Base-by-base conservation (phyloP, 2,888 invertebrate species). In the Anodontia alba region DNA sequence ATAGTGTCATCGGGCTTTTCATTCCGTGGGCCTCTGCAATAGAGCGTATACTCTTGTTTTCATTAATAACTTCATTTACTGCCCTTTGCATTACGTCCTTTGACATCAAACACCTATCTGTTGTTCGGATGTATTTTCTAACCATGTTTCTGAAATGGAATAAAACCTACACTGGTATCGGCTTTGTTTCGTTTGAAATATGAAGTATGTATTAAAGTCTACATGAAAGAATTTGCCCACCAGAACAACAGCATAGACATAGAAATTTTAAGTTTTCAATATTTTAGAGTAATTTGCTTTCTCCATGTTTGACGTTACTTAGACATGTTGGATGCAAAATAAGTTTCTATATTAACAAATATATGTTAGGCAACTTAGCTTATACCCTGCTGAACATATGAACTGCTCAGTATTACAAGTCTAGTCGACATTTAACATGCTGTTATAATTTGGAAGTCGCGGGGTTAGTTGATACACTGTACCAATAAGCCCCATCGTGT, bases 391-490 rank as follows among this genome's bases (percentile, higher is more conserved):
- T 10, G 5, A 5, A n/a, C 49, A 49, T 20, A 3, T 49, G 17
- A 20, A 20, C 5, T 49, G n/a, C n/a, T n/a, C n/a, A n/a, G n/a
- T n/a, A n/a, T n/a, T n/a, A n/a, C n/a, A n/a, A n/a, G n/a, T n/a
- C n/a, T n/a, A n/a, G n/a, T n/a, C n/a, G n/a, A n/a, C n/a, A 49
- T 5, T 49, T 15, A 49, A 49, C 17, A 49, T 49, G 49, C 49
- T 49, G 49, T 49, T 10, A 49, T n/a, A 3, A 15, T 20, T 49
- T 49, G 8, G 20, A 15, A 49, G 20, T 7, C 8, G 49, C 49
- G 49, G 49, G 49, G 49, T 49, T 49, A 49, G 49, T 49, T 49
- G 49, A 49, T 49, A 49, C 49, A 49, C 49, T 49, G 49, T 49
- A 49, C 49, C 49, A 20, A 20, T 49, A 49, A 49, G 20, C 49